Evolutionary conservation across 1,140 invertebrate species (phyloP).

Genomic region (Helicoverpa armigera): DNA sequence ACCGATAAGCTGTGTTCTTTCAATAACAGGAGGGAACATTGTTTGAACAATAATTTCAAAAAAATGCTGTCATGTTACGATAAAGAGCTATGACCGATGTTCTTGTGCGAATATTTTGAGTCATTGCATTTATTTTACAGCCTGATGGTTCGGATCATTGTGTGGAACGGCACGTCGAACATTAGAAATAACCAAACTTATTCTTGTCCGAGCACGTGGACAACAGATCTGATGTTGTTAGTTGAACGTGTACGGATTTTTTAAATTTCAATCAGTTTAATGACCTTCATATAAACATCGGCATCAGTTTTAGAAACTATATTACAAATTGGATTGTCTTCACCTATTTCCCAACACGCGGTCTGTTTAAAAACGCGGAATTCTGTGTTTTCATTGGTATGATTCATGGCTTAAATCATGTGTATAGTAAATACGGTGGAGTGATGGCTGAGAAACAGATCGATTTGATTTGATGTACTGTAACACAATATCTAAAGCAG

Average conservation of each 20-base stretch:
- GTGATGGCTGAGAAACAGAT: slow-evolving; percentile 42
- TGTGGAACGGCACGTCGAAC: background rate
- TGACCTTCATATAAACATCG: slow-evolving; percentile 12
- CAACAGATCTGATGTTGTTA: background rate
- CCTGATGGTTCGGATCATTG: slow-evolving; percentile 9
- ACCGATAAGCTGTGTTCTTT: slow-evolving; percentile 82
- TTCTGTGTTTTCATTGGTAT: slow-evolving; percentile 43
- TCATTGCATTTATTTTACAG: slow-evolving; percentile 41
- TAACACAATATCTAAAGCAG: slow-evolving; percentile 82
- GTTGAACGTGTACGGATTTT: slow-evolving; percentile 1
- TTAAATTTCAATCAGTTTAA: slow-evolving; percentile 32
- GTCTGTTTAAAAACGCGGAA: slow-evolving; percentile 3
- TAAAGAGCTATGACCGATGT: slow-evolving; percentile 59
- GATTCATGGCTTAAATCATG: slow-evolving; percentile 43
- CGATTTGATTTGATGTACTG: slow-evolving; percentile 67
- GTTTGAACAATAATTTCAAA: slow-evolving; percentile 76
- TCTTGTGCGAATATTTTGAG: slow-evolving; percentile 50
- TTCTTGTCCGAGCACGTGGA: slow-evolving; percentile 42
- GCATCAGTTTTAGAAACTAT: slow-evolving; percentile 9
- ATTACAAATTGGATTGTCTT: slow-evolving; percentile 17
- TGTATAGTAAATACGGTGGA: slow-evolving; percentile 43
- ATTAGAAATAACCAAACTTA: slow-evolving; percentile 39
- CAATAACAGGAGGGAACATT: slow-evolving; percentile 82
- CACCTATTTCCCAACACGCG: slow-evolving; percentile 20
- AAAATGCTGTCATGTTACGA: slow-evolving; percentile 74